These are phyloP conservation scores for Amphiprion ocellaris DNA, from an alignment of 2,113 vertebrate genomes.

Conservation along the genomic window DNA sequence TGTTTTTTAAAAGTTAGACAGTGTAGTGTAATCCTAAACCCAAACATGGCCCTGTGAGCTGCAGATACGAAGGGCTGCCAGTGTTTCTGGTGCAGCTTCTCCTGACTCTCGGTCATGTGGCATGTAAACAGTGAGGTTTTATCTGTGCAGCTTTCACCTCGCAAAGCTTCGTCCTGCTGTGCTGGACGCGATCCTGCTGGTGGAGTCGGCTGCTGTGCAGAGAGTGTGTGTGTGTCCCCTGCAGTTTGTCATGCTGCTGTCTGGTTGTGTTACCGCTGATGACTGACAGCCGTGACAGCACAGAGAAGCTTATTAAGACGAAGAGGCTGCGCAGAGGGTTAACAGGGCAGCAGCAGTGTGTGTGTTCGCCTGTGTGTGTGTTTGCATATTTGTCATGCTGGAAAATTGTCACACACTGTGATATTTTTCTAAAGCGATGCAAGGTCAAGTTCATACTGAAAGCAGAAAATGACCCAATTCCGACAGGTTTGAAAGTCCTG, in stretches of 20 bases:
- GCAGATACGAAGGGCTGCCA: not conserved
- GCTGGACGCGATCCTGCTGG: not conserved
- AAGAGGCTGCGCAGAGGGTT: constrained; percentile 9
- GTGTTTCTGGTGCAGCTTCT: too few relatives aligned
- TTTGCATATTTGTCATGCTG: not conserved
- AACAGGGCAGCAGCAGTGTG: not conserved
- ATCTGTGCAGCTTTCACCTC: not conserved
- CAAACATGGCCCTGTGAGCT: too few relatives aligned
- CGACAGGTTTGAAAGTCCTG: too few relatives aligned
- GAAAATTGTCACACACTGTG: not conserved
- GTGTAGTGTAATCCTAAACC: too few relatives aligned
- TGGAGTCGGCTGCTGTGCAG: too few relatives aligned
- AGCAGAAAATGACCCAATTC: too few relatives aligned
- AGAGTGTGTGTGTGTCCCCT: not conserved
- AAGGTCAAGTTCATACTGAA: too few relatives aligned
- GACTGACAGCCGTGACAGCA: constrained; percentile 34
- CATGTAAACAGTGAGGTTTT: too few relatives aligned
- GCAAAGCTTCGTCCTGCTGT: not conserved
- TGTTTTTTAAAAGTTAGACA: too few relatives aligned
- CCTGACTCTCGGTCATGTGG: too few relatives aligned
- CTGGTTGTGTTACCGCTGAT: constrained; percentile 36
- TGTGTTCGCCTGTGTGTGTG: not conserved
- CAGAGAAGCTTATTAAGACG: constrained; percentile 29
- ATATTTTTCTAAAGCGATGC: not conserved
- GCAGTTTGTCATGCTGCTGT: constrained; percentile 32